Base-by-base conservation (phyloP, 1,140 invertebrate species). In the Aphelenchoides avenae region DNA sequence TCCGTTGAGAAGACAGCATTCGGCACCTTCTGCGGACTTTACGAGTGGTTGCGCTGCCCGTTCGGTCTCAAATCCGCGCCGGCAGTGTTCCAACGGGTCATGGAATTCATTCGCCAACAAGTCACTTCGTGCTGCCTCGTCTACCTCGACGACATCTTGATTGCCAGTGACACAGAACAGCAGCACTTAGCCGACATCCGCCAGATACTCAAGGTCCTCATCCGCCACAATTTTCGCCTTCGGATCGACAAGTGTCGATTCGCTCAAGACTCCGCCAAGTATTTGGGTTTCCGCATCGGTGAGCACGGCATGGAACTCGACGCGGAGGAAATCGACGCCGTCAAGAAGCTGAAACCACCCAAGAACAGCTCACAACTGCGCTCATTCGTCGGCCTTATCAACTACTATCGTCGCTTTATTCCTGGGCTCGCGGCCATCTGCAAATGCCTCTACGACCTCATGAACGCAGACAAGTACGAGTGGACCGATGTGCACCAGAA, bases 141-240 rank as follows among this genome's bases (percentile, higher is more conserved):
- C 1, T 61, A 61, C 24, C 29, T 61, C 27, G 58, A 61, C 39
- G 58, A 61, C 29, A 34, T 57, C 15, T 20, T 61, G 7, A 13
- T 61, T 6, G 55, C 31, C 6, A 33, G 33, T 20, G 9, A 20
- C 5, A 30, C 33, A 2, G 56, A 61, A 49, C 15, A 52, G 0
- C 9, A 54, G 22, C 55, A 60, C 20, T 24, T 61, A 4, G 30
- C 6, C 1, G 57, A 61, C 26, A 22, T 61, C 4, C 27, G 50
- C 22, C 13, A 7, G 1, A 42, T 61, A 7, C 11, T 61, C 5
- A 27, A 9, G 13, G 30, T 40, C 3, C 22, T 61, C 20, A 13
- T n/a, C 2, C 20, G 27, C 18, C 13, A 20, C 7, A 48, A 48
- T 7, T 30, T 61, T 2, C 37, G 50, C 33, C 31, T 61, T 0